These are phyloP conservation scores for Calypte anna DNA, from an alignment of 2,113 vertebrate genomes.

Conservation along the genomic window DNA sequence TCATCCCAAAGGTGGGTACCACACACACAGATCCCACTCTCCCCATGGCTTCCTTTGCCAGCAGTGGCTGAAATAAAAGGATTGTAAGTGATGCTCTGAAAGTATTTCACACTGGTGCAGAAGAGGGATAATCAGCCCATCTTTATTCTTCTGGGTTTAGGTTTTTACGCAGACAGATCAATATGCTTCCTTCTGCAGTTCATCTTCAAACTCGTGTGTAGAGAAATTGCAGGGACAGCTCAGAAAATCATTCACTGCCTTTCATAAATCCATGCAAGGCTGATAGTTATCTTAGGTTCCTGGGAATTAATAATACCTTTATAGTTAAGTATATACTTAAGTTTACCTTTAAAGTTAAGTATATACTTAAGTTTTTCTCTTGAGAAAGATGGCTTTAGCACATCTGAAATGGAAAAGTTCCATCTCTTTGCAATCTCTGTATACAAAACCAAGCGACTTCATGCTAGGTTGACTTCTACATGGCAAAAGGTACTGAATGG, in stretches of 20 bases:
- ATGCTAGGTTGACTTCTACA: neutral
- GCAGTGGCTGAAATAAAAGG: neutral
- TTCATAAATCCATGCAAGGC: neutral
- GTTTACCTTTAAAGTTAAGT: neutral
- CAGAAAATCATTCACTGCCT: neutral
- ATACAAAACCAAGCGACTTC: neutral
- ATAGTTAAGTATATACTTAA: neutral
- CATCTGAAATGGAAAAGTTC: neutral
- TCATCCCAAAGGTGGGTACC: neutral
- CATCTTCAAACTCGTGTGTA: neutral
- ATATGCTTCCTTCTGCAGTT: neutral
- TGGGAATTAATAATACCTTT: neutral
- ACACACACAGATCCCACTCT: rapidly evolving
- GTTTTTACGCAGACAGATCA: neutral
- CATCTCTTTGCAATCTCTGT: neutral
- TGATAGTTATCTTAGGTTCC: neutral
- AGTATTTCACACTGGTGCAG: neutral
- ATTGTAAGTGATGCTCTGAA: neutral
- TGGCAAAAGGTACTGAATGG: neutral
- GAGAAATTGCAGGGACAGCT: neutral
- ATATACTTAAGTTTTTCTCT: neutral
- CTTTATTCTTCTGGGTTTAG: neutral
- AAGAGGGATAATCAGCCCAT: neutral
- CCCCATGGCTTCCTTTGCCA: neutral
- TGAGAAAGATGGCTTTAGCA: neutral